phyloP scores from a whole-genome alignment of 2,797 vertebrate species.

The Cynodonichthys magdalenae region DNA sequence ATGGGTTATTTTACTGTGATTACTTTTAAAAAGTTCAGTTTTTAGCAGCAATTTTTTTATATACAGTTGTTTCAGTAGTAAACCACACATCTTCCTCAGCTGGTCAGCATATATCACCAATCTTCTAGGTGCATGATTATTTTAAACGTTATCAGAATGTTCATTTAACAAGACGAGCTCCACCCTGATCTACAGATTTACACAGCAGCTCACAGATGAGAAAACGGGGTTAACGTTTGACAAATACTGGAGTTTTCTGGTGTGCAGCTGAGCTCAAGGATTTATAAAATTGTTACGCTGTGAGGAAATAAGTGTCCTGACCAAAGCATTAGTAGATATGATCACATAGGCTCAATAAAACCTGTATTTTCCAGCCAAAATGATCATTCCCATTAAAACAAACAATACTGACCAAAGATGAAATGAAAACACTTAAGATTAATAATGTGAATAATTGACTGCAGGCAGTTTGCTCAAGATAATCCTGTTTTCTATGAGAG shows the following conservation, averaged over 20 bases:
- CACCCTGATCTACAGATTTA: neutral
- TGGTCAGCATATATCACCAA: neutral
- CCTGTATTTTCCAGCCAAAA: constrained; percentile 7
- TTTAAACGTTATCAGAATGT: neutral
- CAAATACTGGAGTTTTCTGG: neutral
- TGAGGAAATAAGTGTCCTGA: no score
- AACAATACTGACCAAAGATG: constrained; percentile 17
- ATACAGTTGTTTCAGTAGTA: neutral
- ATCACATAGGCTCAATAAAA: neutral
- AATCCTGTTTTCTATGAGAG: constrained; percentile 15
- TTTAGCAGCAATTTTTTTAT: neutral
- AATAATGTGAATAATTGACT: no score
- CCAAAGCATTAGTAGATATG: constrained; percentile 1
- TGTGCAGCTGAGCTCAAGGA: no score
- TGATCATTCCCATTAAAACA: neutral
- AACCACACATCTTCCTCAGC: neutral
- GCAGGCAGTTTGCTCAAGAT: constrained; percentile 35
- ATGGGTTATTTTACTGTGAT: neutral
- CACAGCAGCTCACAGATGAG: neutral
- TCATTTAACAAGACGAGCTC: neutral
- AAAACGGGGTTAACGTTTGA: neutral
- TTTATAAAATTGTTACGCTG: no score
- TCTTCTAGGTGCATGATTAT: neutral
- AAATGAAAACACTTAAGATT: constrained; percentile 1
- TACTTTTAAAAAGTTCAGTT: neutral